These are phyloP conservation scores for Pseudomugil gertrudae DNA, from an alignment of 2,797 vertebrate genomes.

Conservation along the genomic window DNA sequence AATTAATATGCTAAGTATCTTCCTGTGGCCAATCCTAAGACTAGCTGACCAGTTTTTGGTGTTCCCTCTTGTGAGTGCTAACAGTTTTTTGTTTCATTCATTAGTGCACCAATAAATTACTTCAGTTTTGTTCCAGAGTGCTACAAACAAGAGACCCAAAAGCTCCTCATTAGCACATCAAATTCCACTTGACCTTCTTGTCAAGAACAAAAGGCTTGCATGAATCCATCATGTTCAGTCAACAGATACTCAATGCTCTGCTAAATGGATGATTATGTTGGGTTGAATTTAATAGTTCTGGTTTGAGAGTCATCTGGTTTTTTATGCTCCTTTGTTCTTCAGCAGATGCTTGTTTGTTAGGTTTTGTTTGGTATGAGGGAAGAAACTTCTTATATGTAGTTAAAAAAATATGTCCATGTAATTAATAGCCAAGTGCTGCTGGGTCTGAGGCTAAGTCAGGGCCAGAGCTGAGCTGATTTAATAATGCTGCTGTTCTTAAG, in stretches of 20 bases:
- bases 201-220: constrained; percentile 36
- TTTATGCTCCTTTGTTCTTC: constrained; percentile 30
- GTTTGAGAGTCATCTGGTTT: constrained; percentile 38
- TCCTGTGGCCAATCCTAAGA: constrained; percentile 6
- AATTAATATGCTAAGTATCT: constrained; percentile 26
- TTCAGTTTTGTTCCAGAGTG: constrained; percentile 15
- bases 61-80: constrained; percentile 26
- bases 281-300: constrained; percentile 51
- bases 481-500: constrained; percentile 59
- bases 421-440: constrained; percentile 45
- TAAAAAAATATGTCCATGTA: constrained; percentile 43
- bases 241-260: constrained; percentile 26
- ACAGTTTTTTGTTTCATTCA: constrained; percentile 32
- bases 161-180: constrained; percentile 22
- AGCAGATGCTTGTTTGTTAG: constrained; percentile 52
- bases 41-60: constrained; percentile 11
- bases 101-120: constrained; percentile 28
- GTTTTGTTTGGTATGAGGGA: constrained; percentile 45
- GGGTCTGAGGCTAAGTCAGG: constrained; percentile 38
- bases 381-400: constrained; percentile 41
- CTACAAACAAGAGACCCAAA: constrained; percentile 11
- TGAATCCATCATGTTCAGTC: constrained; percentile 41
- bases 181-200: constrained; percentile 27
- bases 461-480: constrained; percentile 42
- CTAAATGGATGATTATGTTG: constrained; percentile 44